Base-by-base conservation (phyloP, 2,797 vertebrate genomes). In the Eospalax fontanierii region DNA sequence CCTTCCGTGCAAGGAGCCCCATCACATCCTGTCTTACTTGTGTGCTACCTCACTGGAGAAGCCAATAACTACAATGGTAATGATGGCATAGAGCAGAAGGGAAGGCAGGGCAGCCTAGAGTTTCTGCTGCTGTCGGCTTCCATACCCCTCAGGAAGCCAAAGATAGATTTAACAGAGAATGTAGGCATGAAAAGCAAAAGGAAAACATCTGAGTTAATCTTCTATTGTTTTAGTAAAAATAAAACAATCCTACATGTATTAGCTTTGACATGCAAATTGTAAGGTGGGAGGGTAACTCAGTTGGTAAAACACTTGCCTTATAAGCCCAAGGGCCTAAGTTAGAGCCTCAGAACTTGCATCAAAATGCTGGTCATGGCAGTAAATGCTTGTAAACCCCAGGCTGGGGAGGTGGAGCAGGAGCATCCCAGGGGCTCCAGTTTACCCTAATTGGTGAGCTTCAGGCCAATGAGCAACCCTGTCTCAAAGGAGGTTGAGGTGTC, bases 211-310 rank as follows among this genome's bases (percentile, higher is more conserved):
- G 30, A 74, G n/a, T 57, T 74, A 28, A 33, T 57, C 85, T 92
- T 38, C 14, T 5, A n/a, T 38, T 71, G 12, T 61, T 75, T 8
- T 22, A n/a, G 11, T 40, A 75, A 93, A 74, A 73, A 28, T 35
- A 40, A 68, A 84, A 73, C 18, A 76, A 21, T 7, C 3, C 46
- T 10, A 28, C 21, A 50, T 3, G 0, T 2, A 4, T 35, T 7
- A n/a, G 24, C 11, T 91, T 68, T 84, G n/a, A 74, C 78, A 74
- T 71, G 11, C 35, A 63, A 35, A 2, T 30, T n/a, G 40, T 24
- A 18, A 2, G 2, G 2, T 8, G 28, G 22, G 43, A 40, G 66
- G n/a, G 9, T 11, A 1, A 8, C 12, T 22, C 43, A 0, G 2
- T 21, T 57, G 9, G 15, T 85, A 54, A 71, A 38, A 30, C 28